Conservation (phyloP, 1,140 invertebrate species). For the Cydia strobilella region DNA sequence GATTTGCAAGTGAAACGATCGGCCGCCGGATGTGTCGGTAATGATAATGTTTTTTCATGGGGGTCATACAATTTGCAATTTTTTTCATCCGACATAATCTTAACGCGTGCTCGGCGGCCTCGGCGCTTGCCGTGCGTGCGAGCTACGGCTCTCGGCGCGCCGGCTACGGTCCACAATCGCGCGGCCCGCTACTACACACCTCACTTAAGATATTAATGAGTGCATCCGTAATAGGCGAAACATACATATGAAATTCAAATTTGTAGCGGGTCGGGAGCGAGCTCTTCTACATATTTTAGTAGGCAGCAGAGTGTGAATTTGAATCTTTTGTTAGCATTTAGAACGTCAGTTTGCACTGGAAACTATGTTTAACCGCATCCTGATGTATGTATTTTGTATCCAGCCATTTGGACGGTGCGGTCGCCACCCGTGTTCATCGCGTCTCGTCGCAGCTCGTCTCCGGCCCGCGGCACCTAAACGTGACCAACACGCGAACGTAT, state of each 20-base stretch:
- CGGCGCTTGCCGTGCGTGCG: slow-evolving; percentile 36
- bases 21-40: slow-evolving; percentile 55
- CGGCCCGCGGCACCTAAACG: slow-evolving; percentile 39
- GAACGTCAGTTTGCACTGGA: slow-evolving; percentile 54
- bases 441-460: slow-evolving; percentile 36
- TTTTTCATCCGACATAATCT: slow-evolving; percentile 74
- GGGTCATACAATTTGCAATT: slow-evolving; percentile 76
- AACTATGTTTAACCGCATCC: slow-evolving; percentile 52
- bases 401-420: not conserved
- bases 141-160: slow-evolving; percentile 35
- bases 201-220: slow-evolving; percentile 79
- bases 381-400: slow-evolving; percentile 28
- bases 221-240: slow-evolving; percentile 79
- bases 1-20: slow-evolving; percentile 75
- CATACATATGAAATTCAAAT: slow-evolving; percentile 80
- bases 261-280: slow-evolving; percentile 71
- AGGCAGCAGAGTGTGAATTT: slow-evolving; percentile 77
- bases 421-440: not conserved
- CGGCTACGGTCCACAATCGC: slow-evolving; percentile 55
- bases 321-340: slow-evolving; percentile 77
- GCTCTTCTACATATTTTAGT: slow-evolving; percentile 77
- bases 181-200: slow-evolving; percentile 53
- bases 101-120: slow-evolving; percentile 59
- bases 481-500: slow-evolving; percentile 51
- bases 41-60: slow-evolving; percentile 77